Conservation (phyloP, 2,797 vertebrate genomes). For the Masticophis lateralis region DNA sequence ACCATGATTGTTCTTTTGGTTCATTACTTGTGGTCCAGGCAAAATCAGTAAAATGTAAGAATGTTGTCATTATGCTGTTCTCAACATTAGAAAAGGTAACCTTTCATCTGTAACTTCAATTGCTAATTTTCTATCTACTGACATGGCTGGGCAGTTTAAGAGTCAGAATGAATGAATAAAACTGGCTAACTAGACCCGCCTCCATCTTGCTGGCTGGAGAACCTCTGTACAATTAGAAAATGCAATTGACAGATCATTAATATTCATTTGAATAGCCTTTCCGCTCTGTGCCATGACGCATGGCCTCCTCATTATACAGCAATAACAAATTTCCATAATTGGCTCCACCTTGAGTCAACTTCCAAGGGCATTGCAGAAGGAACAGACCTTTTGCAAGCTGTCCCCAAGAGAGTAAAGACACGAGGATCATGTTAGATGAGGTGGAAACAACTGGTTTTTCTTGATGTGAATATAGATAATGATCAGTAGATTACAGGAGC, state of each 20-base stretch:
- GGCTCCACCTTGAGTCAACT: constrained; percentile 4
- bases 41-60: background rate
- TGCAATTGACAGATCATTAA: constrained; percentile 4
- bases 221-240: background rate
- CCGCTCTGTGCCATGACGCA: background rate
- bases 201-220: background rate
- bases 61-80: background rate
- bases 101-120: background rate
- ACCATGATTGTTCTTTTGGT: background rate
- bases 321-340: background rate
- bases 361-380: constrained; percentile 8
- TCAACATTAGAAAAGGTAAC: background rate
- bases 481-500: background rate
- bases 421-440: too few relatives aligned
- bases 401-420: background rate
- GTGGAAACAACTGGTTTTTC: background rate
- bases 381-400: background rate
- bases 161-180: background rate
- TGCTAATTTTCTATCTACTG: background rate
- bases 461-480: background rate
- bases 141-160: background rate
- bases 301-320: background rate
- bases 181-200: background rate
- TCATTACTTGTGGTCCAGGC: background rate
- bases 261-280: background rate